Base-by-base conservation (phyloP, 2,113 vertebrate genomes). In the Ovibos moschatus region DNA sequence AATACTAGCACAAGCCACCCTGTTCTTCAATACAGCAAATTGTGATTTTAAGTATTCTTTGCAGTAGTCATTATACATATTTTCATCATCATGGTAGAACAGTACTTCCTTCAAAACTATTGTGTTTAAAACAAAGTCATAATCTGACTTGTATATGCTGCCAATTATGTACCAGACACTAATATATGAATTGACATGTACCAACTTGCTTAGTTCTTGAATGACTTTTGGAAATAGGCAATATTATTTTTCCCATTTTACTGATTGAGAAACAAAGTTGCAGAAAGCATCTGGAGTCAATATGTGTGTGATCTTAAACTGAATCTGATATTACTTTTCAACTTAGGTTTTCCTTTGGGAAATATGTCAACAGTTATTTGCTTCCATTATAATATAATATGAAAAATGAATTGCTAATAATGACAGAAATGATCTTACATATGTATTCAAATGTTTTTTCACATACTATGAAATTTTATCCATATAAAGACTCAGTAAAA, bases 401-500 rank as follows among this genome's bases (percentile, higher is more conserved):
- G 43, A 88, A 97, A 76, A 67, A 82, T 25, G 51, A 93, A 62
- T 11, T 64, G 11, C 79, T 94, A 88, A 81, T 81, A 43, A 92
- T 84, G 50, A 45, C 47, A 90, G 33, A 94, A 90, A 91, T 93
- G 6, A 64, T 23, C 10, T 91, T 40, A 19, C 5, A 8, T 64
- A 50, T 55, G 81, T n/a, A 64, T 94, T 94, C 28, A 93, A 81
- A 89, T 60, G 10, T 45, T 94, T 97, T 71, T 93, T 88, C 15
- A 45, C 19, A 89, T 83, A 87, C 14, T 87, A 89, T 53, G 94
- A 84, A 91, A 87, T 84, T 79, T 93, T 55, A 8, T 97, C 67
- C 55, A 47, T 62, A 57, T 96, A 97, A 96, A 94, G 33, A 43
- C 8, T 95, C 90, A 62, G 15, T 90, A 58, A 95, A 97, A 82